A percentile compares a stretch with the other conserved stretches of the same genome.
Conservation (phyloP, 1,140 invertebrate genomes). For the Manduca sexta region DNA sequence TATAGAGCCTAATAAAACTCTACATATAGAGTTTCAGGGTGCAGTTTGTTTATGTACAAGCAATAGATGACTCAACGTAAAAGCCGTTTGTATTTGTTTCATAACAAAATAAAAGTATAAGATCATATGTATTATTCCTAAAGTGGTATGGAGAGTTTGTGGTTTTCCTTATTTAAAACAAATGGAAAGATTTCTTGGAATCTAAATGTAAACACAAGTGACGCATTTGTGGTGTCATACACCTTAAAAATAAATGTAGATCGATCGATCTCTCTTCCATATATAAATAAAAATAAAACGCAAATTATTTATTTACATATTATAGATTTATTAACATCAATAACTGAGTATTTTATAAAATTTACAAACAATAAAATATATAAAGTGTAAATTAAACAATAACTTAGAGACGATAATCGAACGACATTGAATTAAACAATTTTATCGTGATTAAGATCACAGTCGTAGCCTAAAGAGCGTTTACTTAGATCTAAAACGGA, state of each 20-base stretch:
- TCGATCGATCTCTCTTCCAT: too few species aligned
- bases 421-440: constrained; percentile 16
- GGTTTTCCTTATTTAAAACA: constrained; percentile 7
- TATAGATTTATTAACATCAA: neutral
- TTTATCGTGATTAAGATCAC: constrained; percentile 57
- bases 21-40: too few species aligned
- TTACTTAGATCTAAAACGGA: constrained; percentile 10
- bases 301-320: too few species aligned
- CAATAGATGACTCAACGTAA: too few species aligned
- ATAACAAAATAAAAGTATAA: too few species aligned
- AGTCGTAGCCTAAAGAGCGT: constrained; percentile 65
- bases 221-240: too few species aligned
- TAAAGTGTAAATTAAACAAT: neutral
- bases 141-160: neutral
- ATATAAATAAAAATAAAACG: too few species aligned
- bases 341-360: neutral
- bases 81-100: too few species aligned
- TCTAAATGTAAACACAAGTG: neutral
- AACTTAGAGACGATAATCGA: neutral
- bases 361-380: neutral
- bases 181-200: constrained; percentile 6
- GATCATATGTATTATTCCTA: too few species aligned
- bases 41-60: too few species aligned
- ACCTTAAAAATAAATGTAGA: too few species aligned
- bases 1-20: too few species aligned